Conservation (phyloP, 2,888 invertebrate species). For the Drosophila mulleri region DNA sequence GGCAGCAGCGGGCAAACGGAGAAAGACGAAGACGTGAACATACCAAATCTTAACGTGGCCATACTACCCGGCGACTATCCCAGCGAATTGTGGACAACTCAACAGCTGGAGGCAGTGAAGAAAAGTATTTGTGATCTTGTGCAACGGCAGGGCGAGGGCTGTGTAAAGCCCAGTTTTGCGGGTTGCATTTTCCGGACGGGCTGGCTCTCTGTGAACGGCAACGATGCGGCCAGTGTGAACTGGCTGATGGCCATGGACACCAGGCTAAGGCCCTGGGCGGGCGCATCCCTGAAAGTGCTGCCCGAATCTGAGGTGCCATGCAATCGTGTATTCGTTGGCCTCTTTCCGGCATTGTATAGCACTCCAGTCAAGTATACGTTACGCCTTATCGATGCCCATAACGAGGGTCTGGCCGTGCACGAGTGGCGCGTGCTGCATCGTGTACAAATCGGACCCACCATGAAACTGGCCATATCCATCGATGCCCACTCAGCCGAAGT, state of each 20-base stretch:
- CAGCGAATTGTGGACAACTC: constrained; percentile 25
- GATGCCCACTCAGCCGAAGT: constrained; percentile 33
- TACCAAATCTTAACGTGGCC: constrained; percentile 17
- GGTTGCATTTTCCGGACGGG: constrained; percentile 29
- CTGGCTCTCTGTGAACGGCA: constrained; percentile 31
- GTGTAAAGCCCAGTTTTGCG: constrained; percentile 16
- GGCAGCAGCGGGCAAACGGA: neutral
- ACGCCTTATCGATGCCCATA: constrained; percentile 23
- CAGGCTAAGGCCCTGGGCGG: constrained; percentile 37
- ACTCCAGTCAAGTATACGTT: constrained; percentile 30
- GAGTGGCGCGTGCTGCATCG: constrained; percentile 33
- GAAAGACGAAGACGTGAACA: neutral
- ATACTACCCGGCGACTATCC: constrained; percentile 41
- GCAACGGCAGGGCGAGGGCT: constrained; percentile 5
- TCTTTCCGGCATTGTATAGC: constrained; percentile 25
- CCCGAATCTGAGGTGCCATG: constrained; percentile 28
- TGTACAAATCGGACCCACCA: constrained; percentile 18
- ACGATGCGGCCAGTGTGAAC: constrained; percentile 21
- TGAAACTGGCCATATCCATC: constrained; percentile 32
- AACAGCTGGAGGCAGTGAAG: constrained; percentile 33
- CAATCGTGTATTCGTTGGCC: constrained; percentile 29
- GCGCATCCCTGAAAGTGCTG: constrained; percentile 30
- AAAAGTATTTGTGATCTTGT: constrained; percentile 35
- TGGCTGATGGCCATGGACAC: constrained; percentile 40
- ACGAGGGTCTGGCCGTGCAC: constrained; percentile 19